phyloP scores from a whole-genome alignment of 2,888 invertebrate species.

The Alloplasta piceator region DNA sequence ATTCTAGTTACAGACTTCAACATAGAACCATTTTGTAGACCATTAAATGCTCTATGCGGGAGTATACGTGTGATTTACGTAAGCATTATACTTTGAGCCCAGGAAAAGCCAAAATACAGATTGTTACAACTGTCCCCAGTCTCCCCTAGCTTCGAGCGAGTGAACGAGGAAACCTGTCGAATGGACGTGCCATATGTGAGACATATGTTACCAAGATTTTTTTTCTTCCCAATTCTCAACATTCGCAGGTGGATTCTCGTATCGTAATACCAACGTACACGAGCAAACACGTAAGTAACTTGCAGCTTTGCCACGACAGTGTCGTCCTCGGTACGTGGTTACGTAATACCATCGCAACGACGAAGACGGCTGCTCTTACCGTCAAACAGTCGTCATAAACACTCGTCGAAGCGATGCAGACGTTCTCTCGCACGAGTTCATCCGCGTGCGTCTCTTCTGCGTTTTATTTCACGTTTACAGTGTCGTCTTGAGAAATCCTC shows the following conservation, averaged over 20 bases:
- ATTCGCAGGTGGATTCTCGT: neutral
- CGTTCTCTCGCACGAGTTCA: slow-evolving; percentile 10
- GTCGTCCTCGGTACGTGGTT: slow-evolving; percentile 31
- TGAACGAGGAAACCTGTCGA: slow-evolving; percentile 6
- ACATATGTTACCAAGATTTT: slow-evolving; percentile 13
- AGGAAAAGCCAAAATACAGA: no score
- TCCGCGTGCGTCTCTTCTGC: slow-evolving; percentile 10
- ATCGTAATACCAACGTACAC: neutral
- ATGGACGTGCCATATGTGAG: slow-evolving; percentile 38
- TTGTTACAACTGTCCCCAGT: no score
- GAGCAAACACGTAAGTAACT: slow-evolving; percentile 23
- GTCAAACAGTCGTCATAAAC: slow-evolving; percentile 35
- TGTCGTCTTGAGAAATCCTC: neutral
- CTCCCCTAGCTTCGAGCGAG: neutral
- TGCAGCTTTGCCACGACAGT: slow-evolving; percentile 8
- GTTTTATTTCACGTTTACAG: slow-evolving; percentile 28
- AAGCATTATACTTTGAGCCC: no score
- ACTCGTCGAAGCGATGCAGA: neutral
- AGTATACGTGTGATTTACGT: no score
- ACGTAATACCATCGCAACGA: slow-evolving; percentile 24
- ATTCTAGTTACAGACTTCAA: no score
- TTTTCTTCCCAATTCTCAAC: slow-evolving; percentile 19
- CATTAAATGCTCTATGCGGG: no score
- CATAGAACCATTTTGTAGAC: no score
- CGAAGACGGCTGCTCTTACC: slow-evolving; percentile 15